Base-by-base conservation (phyloP, 2,113 vertebrate species). In the Aldabrachelys gigantea region DNA sequence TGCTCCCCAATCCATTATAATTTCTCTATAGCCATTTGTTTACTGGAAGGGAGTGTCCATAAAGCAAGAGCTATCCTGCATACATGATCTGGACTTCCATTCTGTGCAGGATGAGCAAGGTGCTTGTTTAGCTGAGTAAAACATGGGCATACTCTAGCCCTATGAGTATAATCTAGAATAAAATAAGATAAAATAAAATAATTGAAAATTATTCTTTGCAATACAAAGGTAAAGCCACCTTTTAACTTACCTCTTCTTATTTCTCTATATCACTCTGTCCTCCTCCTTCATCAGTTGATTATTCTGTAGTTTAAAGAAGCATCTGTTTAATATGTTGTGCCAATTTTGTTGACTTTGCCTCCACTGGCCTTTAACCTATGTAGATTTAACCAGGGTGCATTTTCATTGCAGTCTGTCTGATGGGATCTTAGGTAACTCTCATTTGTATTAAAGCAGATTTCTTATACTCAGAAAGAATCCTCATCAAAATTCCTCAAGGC, bases 361-460 rank as follows among this genome's bases (percentile, higher is more conserved):
- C 80, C 82, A 85, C 44, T 82, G 96, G 87, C 94, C 90, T 97
- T 97, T 97, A 98, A 97, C 96, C 87, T 89, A 72, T 79, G 91
- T 92, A 96, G 93, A 96, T 84, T 95, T 96, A 97, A 97, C 84
- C 89, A 78, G 84, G 97, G 98, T 97, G 96, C 82, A 96, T 97
- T 97, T 97, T 97, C 98, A 98, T 97, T 95, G 92, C 56, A 96
- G 80, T 82, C 13, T 97, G 87, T 95, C 86, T 79, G 29, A 93
- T 85, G 91, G 92, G 95, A 96, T 91, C 95, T 90, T 86, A 89
- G 57, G 86, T 95, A 93, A 94, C 97, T 97, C 93, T 89, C 94
- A 91, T 79, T 85, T 92, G 25, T 93, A 90, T 57, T 81, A 93
- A 91, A 78, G 80, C 53, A 96, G 65, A 87, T 97, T 98, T 98